Percentiles rank a stretch among this genome's conserved stretches.
Conservation (phyloP, 2,113 vertebrate species). For the Suricata suricatta region DNA sequence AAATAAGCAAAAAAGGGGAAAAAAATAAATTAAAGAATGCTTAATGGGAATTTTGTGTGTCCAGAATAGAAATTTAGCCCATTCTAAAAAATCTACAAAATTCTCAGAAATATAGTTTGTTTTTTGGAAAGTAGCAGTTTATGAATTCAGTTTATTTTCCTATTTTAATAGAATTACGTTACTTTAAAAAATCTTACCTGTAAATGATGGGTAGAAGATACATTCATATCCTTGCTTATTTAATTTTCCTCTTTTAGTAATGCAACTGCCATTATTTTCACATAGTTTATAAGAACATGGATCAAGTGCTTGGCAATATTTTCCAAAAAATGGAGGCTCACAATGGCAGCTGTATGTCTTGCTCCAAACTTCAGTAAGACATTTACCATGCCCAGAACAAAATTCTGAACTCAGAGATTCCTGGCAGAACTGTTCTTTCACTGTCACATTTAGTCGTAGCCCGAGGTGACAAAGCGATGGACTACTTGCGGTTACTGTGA, state of each 20-base stretch:
- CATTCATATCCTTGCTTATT: conserved; percentile 83
- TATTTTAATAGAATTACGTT: not conserved
- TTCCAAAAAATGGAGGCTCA: conserved; percentile 84
- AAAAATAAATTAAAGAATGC: not conserved
- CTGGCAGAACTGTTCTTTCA: conserved; percentile 87
- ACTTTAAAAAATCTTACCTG: conserved; percentile 83
- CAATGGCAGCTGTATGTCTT: conserved; percentile 87
- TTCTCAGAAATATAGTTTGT: not conserved
- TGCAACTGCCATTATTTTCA: conserved; percentile 85
- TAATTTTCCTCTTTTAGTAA: conserved; percentile 74
- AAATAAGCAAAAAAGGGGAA: not conserved
- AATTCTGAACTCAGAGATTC: conserved; percentile 79
- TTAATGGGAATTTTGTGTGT: not conserved
- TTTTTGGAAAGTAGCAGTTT: not conserved
- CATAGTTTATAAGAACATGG: conserved; percentile 85
- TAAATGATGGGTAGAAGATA: conserved; percentile 84
- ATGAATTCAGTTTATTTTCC: not conserved
- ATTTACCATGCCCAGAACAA: conserved; percentile 89
- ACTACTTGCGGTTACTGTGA: conserved; percentile 82
- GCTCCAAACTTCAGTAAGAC: conserved; percentile 85
- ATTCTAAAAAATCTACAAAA: not conserved
- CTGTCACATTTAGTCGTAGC: conserved; percentile 87
- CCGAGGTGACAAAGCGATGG: conserved; percentile 84
- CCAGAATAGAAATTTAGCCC: not conserved
- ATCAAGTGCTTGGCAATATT: conserved; percentile 88